phyloP scores from a whole-genome alignment of 2,797 vertebrate genomes.

The Amazonetta brasiliensis region DNA sequence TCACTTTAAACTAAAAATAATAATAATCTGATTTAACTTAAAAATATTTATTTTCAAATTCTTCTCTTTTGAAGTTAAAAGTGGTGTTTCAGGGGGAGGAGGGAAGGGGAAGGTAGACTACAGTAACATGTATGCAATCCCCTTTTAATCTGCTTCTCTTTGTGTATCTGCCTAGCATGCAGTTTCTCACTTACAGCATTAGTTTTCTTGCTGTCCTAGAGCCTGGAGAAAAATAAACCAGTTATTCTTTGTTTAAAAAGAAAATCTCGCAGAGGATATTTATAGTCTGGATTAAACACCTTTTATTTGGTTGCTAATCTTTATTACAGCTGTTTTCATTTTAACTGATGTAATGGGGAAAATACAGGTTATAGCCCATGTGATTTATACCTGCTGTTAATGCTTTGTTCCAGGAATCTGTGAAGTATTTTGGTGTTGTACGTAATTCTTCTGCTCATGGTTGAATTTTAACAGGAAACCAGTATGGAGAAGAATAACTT shows the following conservation, averaged over 20 bases:
- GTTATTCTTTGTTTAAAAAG: not conserved
- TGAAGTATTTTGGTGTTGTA: not conserved
- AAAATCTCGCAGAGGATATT: not conserved
- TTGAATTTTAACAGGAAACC: not conserved
- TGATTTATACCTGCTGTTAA: not conserved
- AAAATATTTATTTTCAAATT: not conserved
- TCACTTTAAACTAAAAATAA: not conserved
- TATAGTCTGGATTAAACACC: not conserved
- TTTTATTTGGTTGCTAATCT: not conserved
- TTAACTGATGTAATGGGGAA: not conserved
- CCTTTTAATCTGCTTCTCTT: not conserved
- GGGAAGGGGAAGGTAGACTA: no score
- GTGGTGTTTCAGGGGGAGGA: not conserved
- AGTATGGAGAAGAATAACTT: not conserved
- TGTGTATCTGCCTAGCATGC: not conserved
- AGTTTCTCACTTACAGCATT: not conserved
- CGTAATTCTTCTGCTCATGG: not conserved
- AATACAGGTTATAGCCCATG: not conserved
- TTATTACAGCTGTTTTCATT: not conserved
- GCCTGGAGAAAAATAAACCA: not conserved
- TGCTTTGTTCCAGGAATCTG: not conserved
- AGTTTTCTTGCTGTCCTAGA: not conserved
- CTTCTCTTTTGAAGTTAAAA: not conserved
- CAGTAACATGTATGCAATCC: not conserved
- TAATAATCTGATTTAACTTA: not conserved